phyloP scores from a whole-genome alignment of 2,888 invertebrate genomes.

The Leptothorax acervorum region DNA sequence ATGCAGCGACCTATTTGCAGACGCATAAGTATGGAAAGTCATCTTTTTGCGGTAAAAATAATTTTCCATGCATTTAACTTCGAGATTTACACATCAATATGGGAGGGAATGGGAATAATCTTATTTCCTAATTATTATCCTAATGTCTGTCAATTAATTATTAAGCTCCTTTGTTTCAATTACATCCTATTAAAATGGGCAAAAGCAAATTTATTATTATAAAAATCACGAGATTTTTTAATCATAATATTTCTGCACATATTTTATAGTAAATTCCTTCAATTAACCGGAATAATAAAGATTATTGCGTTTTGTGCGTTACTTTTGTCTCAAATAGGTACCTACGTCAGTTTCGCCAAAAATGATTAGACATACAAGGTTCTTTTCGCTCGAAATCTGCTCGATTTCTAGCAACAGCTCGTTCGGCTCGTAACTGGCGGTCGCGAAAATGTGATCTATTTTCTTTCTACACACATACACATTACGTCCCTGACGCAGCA shows the following conservation, averaged over 20 bases:
- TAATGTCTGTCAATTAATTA: background rate
- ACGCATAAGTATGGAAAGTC: background rate
- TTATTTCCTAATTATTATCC: background rate
- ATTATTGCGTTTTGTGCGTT: background rate
- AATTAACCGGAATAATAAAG: background rate
- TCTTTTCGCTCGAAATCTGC: background rate
- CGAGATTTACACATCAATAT: background rate
- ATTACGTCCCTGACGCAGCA: slow-evolving; percentile 35
- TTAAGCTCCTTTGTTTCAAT: background rate
- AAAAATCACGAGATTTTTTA: background rate
- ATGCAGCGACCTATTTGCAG: background rate
- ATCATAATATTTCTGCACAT: background rate
- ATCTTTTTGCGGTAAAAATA: background rate
- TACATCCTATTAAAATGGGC: background rate
- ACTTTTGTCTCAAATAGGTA: background rate
- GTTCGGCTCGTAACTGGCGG: background rate
- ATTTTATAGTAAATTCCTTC: background rate
- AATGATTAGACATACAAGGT: background rate
- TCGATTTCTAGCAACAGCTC: background rate
- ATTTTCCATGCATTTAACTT: background rate
- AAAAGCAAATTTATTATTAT: background rate
- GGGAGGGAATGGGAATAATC: background rate
- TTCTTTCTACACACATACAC: slow-evolving; percentile 7
- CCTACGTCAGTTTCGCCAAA: background rate
- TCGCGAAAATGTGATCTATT: slow-evolving; percentile 15